Conservation (phyloP, 30 jellyfish, hydroid and myxozoan species). For the Catostylus mosaicus region DNA sequence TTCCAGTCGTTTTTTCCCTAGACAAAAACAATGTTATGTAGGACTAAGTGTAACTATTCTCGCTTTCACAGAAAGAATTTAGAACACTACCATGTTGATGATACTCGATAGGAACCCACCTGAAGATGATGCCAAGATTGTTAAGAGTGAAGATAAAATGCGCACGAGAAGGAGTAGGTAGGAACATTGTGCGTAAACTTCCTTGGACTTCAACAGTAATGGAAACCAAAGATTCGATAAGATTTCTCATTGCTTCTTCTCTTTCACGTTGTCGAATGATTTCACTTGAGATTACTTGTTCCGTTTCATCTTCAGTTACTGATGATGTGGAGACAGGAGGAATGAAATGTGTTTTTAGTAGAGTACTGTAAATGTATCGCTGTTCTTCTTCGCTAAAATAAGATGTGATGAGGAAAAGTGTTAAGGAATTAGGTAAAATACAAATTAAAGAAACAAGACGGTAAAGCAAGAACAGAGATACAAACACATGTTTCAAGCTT, state of each 20-base stretch:
- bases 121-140: slow-evolving; percentile 51
- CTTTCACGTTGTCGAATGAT: slow-evolving; percentile 25
- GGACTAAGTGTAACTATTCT: too few species aligned
- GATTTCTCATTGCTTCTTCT: slow-evolving; percentile 33
- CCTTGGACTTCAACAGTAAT: slow-evolving; percentile 80
- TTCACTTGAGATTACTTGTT: slow-evolving; percentile 44
- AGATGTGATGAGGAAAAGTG: too few species aligned
- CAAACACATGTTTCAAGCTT: too few species aligned
- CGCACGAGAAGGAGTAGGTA: slow-evolving; percentile 66
- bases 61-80: too few species aligned
- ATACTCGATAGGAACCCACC: slow-evolving; percentile 22
- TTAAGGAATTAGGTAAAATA: too few species aligned
- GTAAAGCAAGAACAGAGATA: too few species aligned
- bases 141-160: slow-evolving; percentile 71
- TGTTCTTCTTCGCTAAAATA: slow-evolving; percentile 60
- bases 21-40: too few species aligned
- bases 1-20: too few species aligned
- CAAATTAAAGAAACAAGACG: too few species aligned
- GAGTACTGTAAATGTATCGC: slow-evolving; percentile 30
- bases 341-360: slow-evolving; percentile 59
- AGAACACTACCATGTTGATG: too few species aligned
- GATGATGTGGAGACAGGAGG: slow-evolving; percentile 16
- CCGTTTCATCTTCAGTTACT: slow-evolving; percentile 11
- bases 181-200: slow-evolving; percentile 60
- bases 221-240: slow-evolving; percentile 45